phyloP scores from a whole-genome alignment of 1,140 invertebrate species.

The Tribolium castaneum region DNA sequence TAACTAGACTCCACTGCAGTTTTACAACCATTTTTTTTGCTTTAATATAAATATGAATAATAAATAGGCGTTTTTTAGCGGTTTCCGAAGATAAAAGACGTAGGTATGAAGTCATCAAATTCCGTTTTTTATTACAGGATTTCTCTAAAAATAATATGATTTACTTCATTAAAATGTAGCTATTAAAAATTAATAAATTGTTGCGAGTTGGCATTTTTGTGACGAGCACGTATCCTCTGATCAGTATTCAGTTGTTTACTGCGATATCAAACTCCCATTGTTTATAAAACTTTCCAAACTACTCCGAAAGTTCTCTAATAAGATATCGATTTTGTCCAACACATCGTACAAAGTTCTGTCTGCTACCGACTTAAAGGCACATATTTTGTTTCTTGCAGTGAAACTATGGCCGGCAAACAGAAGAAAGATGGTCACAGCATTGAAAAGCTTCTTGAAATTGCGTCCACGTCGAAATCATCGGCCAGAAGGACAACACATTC shows the following conservation, averaged over 20 bases:
- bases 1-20: too few species aligned
- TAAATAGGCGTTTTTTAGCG: too few species aligned
- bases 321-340: conserved; percentile 58
- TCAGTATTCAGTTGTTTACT: conserved; percentile 60
- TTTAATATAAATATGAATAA: too few species aligned
- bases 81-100: too few species aligned
- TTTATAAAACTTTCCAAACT: conserved; percentile 61
- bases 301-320: conserved; percentile 58
- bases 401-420: conserved; percentile 52
- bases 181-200: too few species aligned
- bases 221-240: conserved; percentile 37
- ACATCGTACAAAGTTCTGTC: conserved; percentile 21
- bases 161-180: too few species aligned
- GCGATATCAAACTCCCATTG: conserved; percentile 59
- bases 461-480: conserved; percentile 46
- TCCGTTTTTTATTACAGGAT: too few species aligned
- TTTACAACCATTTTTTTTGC: too few species aligned
- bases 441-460: conserved; percentile 53
- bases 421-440: conserved; percentile 58
- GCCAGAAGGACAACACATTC: neutral
- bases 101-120: too few species aligned
- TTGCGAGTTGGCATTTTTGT: neutral
- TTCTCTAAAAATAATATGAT: too few species aligned
- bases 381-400: conserved; percentile 54
- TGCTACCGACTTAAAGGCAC: conserved; percentile 43